Evolutionary conservation across 2,113 vertebrate genomes (phyloP).

Genomic region (Origma solitaria): DNA sequence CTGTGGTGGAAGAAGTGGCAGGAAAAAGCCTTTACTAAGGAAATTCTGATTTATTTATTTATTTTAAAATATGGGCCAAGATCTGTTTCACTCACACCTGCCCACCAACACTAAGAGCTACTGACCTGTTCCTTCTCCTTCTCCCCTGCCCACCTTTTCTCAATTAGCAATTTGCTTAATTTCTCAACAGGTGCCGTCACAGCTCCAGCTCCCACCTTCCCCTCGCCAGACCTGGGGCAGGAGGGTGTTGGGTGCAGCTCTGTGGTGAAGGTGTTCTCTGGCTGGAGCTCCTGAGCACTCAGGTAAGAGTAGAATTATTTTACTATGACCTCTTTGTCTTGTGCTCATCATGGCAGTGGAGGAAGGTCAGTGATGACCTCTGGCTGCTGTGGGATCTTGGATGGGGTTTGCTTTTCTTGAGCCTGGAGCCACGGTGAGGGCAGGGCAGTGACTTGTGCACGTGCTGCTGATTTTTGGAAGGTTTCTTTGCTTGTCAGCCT

Average conservation of each 20-base stretch:
- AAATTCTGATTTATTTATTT: neutral
- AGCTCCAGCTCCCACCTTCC: neutral
- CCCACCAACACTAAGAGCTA: neutral
- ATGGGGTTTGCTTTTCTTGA: neutral
- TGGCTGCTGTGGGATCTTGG: neutral
- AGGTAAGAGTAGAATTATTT: neutral
- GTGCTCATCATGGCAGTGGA: neutral
- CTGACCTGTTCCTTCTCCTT: neutral
- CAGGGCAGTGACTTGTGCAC: neutral
- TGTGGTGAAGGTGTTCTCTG: neutral
- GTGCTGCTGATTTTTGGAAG: neutral
- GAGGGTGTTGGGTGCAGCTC: neutral
- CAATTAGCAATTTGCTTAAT: neutral
- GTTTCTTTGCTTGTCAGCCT: neutral
- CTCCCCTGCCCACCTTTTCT: neutral
- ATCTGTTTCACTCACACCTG: neutral
- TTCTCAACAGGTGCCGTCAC: neutral
- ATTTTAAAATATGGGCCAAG: neutral
- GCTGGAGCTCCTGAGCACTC: neutral
- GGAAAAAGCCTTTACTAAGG: neutral
- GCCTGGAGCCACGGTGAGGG: neutral
- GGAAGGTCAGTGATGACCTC: neutral
- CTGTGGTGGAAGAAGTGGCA: fast-evolving
- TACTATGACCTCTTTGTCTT: fast-evolving
- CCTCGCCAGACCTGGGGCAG: fast-evolving